These are phyloP conservation scores for Agriopis marginaria DNA, from an alignment of 2,888 invertebrate species.

Conservation along the genomic window DNA sequence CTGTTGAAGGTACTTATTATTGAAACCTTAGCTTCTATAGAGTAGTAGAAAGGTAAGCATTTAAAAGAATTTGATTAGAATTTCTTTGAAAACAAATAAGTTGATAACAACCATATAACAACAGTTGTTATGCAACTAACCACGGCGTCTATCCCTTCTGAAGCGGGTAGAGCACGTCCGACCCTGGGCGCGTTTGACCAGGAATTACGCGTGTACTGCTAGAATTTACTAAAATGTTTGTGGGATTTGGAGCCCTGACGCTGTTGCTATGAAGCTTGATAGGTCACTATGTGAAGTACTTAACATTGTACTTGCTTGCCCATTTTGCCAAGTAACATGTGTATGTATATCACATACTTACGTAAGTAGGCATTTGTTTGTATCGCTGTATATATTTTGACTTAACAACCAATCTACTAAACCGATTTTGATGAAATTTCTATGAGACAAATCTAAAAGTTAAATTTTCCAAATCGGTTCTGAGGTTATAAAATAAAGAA, in stretches of 20 bases:
- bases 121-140: slow-evolving; percentile 16
- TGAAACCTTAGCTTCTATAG: too few relatives aligned
- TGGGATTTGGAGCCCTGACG: neutral
- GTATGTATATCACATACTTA: too few relatives aligned
- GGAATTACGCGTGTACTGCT: slow-evolving; percentile 14
- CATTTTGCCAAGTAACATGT: neutral
- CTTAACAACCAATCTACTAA: too few relatives aligned
- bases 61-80: neutral
- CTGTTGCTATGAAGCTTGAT: neutral
- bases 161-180: slow-evolving; percentile 19
- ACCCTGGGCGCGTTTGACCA: slow-evolving; percentile 17
- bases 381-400: too few relatives aligned
- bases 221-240: slow-evolving; percentile 21
- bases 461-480: too few relatives aligned
- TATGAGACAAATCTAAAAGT: too few relatives aligned
- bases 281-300: neutral
- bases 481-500: too few relatives aligned
- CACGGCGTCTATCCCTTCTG: slow-evolving; percentile 16
- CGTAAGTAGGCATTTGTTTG: too few relatives aligned
- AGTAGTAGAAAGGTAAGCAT: neutral
- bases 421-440: too few relatives aligned
- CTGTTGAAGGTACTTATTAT: too few relatives aligned
- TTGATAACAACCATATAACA: neutral
- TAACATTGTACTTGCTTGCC: neutral
- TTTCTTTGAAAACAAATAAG: slow-evolving; percentile 6